Conservation (phyloP, 2,113 vertebrate genomes). For the Lophius piscatorius region DNA sequence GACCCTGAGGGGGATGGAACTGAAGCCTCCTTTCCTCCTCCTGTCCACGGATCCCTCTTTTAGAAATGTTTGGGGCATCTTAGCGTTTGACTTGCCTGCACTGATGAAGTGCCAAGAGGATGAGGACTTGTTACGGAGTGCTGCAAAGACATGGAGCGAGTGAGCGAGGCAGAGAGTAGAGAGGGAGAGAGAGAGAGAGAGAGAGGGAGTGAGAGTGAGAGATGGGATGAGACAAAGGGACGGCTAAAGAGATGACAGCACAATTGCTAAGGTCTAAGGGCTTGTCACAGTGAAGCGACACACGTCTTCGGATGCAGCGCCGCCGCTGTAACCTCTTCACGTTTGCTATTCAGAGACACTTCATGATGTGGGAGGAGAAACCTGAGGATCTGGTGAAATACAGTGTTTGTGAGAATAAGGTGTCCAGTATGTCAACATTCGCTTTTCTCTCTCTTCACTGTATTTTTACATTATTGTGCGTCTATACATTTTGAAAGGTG, state of each 20-base stretch:
- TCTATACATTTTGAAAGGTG: not conserved
- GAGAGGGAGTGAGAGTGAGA: conserved; percentile 2
- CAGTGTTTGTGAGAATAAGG: too few relatives aligned
- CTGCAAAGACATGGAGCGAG: conserved; percentile 20
- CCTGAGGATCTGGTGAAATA: too few relatives aligned
- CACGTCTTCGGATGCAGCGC: conserved; percentile 21
- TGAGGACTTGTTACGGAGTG: conserved; percentile 32
- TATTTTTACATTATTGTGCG: not conserved
- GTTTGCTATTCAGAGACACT: conserved; percentile 1
- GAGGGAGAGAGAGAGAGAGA: conserved; percentile 7
- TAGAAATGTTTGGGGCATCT: conserved; percentile 54
- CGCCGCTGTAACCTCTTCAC: conserved; percentile 18
- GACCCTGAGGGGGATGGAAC: conserved; percentile 35
- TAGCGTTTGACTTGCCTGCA: conserved; percentile 27
- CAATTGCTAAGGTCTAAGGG: conserved; percentile 27
- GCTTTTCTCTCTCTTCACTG: not conserved
- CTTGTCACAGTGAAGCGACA: conserved; percentile 31
- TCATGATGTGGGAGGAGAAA: not conserved
- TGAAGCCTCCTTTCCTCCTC: conserved; percentile 10
- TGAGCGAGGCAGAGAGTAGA: conserved; percentile 20
- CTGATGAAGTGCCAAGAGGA: conserved; percentile 21
- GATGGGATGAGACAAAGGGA: conserved; percentile 26
- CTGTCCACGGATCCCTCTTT: conserved; percentile 17
- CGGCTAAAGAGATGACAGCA: conserved; percentile 32
- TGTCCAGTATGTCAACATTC: too few relatives aligned